Evolutionary conservation across 2,113 vertebrate genomes (phyloP), one percentile per base, ranked within the genome.

Genomic region (Cathartes aura): DNA sequence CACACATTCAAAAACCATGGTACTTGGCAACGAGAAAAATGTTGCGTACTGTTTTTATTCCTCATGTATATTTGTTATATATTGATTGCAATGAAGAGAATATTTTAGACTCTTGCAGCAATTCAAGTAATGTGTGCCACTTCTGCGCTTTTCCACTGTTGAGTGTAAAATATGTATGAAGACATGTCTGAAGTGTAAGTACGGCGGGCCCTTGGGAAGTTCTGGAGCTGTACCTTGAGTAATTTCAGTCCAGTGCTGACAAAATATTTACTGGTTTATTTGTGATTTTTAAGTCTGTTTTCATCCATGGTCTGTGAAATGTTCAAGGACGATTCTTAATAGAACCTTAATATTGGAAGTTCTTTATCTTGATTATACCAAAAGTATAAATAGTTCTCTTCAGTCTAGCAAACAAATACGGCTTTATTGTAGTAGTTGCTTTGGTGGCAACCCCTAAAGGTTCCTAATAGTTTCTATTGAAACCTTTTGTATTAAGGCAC

Each of bases 121-220:
- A 42, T 55, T 94, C 32, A 82, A 72, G 58, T 82, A 67, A 75
- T 19, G 15, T 66, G 42, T 87, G 76, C 58, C 70, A 29, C 59
- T 86, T 93, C 78, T 64, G 36, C 0, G 0, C 73, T 91, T 89
- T 81, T 74, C 81, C 95, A 27, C 87, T 83, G 81, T 88, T 92
- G 60, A n/a, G 34, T 84, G 48, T 97, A 95, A 97, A 97, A 96
- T 97, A 95, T 93, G 80, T 30, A 89, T 93, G 83, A 97, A 71
- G 68, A 82, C 40, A 58, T 83, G 55, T 89, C 87, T 97, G 91
- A 97, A 94, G 53, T 85, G 40, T 85, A 95, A 89, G 80, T 75
- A 91, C 81, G 79, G 81, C 0, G 0, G 38, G 26, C 91, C 73
- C 73, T 91, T 67, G 91, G 83, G 81, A 91, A 74, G 36, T 64